Evolutionary conservation across 2,888 invertebrate genomes (phyloP), one percentile per base, ranked within the genome.

Genomic region (Cylindroiulus punctatus): DNA sequence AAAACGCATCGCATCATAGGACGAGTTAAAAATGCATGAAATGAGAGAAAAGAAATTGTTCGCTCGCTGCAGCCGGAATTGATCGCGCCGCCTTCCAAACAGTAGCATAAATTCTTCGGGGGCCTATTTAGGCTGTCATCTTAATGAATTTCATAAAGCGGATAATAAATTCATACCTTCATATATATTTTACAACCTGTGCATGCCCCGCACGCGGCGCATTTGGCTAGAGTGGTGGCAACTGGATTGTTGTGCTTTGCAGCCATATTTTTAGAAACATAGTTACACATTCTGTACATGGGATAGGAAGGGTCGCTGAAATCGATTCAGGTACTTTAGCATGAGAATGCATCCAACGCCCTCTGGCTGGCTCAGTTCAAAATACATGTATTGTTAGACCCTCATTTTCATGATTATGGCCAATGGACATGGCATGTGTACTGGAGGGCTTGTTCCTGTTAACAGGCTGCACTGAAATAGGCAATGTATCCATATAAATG

Each of bases 1-100:
- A 52, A 52, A 52, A 52, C 19, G 52, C 52, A 5, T 3, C 52
- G 52, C 52, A 52, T 52, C 52, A 52, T 52, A 52, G 52, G 52
- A 52, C 52, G 52, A 52, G 52, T 52, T 52, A 52, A 52, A 52
- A 52, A 52, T 52, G 52, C 52, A 52, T 52, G 52, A 52, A 52
- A 52, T 52, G 12, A 52, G 52, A 52, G 52, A 52, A 52, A 52
- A 52, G 52, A 52, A 52, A 52, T 7, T 52, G 52, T 52, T 52
- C 52, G 19, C 52, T 19, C 1, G 52, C 52, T 52, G 52, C 52
- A 52, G 19, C n/a, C 19, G 52, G n/a, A 52, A 52, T 52, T 52
- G 52, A 52, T 52, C 52, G 52, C 19, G 17, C 52, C 3, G 19
- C 52, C 10, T 52, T 52, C 52, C 52, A n/a, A 52, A 52, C 52